These are phyloP conservation scores for Danaus plexippus DNA, from an alignment of 1,140 invertebrate genomes.

Conservation along the genomic window DNA sequence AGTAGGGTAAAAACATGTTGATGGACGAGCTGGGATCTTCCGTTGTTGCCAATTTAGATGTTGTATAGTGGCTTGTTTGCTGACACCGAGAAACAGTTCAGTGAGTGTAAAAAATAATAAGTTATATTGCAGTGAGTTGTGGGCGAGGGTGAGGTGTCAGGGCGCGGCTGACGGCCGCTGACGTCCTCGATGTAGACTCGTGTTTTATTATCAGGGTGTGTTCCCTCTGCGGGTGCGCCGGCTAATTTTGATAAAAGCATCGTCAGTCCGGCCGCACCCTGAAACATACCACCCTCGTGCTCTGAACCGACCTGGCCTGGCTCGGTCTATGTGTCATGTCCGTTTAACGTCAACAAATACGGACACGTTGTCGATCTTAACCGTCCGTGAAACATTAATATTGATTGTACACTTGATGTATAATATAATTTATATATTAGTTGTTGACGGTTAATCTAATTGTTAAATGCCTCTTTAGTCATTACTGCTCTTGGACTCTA, in stretches of 20 bases:
- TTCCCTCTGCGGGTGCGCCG: conserved; percentile 50
- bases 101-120: conserved; percentile 10
- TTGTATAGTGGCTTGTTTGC: conserved; percentile 11
- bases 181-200: conserved; percentile 48
- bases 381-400: too few species aligned
- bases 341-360: too few species aligned
- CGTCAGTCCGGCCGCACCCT: conserved; percentile 50
- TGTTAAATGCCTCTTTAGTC: too few species aligned
- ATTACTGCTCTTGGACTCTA: too few species aligned
- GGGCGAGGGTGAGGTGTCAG: conserved; percentile 36
- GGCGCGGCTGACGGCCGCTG: conserved; percentile 49
- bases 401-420: too few species aligned
- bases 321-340: too few species aligned
- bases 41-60: conserved; percentile 17
- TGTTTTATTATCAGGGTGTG: conserved; percentile 66
- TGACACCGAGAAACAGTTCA: neutral
- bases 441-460: too few species aligned
- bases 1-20: conserved; percentile 23
- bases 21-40: conserved; percentile 20
- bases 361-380: too few species aligned
- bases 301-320: neutral
- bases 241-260: conserved; percentile 69
- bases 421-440: too few species aligned
- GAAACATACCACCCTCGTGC: conserved; percentile 17
- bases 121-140: conserved; percentile 10